These are phyloP conservation scores for Anseranas semipalmata DNA, from an alignment of 2,113 vertebrate species.

Conservation along the genomic window DNA sequence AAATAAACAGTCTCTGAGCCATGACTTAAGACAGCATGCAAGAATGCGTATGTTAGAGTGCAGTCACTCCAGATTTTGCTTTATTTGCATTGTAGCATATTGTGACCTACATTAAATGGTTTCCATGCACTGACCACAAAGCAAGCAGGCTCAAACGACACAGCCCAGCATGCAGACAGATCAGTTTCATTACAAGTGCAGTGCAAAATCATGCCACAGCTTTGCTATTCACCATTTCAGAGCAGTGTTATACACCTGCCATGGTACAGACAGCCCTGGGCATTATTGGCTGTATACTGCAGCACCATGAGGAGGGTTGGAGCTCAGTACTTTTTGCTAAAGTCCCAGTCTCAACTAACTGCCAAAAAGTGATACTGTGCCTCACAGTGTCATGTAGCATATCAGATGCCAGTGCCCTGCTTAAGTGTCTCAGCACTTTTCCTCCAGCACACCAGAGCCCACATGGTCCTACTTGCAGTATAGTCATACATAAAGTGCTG, in stretches of 20 bases:
- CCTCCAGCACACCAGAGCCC: not conserved
- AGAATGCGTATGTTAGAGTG: not conserved
- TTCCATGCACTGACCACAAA: not conserved
- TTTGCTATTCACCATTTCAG: not conserved
- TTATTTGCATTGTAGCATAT: not conserved
- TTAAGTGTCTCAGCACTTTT: not conserved
- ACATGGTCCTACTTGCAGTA: accelerated
- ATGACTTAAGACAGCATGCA: not conserved
- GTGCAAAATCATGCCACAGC: not conserved
- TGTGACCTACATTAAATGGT: conserved; percentile 27
- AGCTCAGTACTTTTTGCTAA: not conserved
- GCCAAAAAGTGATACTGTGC: accelerated
- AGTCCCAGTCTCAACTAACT: not conserved
- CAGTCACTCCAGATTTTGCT: conserved; percentile 19
- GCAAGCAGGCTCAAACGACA: not conserved
- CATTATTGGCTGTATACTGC: not conserved
- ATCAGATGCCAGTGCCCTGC: not conserved
- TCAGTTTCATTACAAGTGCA: not conserved
- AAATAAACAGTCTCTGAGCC: not conserved
- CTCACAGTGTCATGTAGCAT: not conserved
- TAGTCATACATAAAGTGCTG: not conserved
- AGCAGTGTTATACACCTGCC: not conserved
- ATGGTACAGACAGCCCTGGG: not conserved
- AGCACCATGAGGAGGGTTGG: not conserved
- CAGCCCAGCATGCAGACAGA: not conserved